A percentile compares a stretch with the other conserved stretches of the same genome.
Evolutionary conservation across 1,140 invertebrate species (phyloP).

Genomic region (Drosophila pachea): DNA sequence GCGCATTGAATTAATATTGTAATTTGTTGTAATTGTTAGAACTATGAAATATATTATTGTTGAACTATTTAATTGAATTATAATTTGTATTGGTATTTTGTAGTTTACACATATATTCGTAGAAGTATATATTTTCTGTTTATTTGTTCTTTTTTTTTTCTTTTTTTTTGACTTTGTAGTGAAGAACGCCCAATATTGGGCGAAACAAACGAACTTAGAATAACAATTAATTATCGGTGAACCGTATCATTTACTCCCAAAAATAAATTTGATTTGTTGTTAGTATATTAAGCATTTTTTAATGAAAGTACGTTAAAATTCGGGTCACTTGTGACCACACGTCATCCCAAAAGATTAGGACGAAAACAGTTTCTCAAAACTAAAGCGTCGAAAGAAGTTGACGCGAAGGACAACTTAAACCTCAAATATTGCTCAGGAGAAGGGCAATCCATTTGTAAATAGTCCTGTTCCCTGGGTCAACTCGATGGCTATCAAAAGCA

Average conservation of each 20-base stretch:
- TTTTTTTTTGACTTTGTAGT: slow-evolving; percentile 21
- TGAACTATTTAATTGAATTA: slow-evolving; percentile 72
- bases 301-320: slow-evolving; percentile 45
- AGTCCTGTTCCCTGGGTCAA: slow-evolving; percentile 47
- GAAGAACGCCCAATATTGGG: slow-evolving; percentile 43
- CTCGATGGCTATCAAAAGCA: slow-evolving; percentile 60
- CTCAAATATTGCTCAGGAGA: slow-evolving; percentile 16
- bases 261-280: slow-evolving; percentile 43
- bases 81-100: slow-evolving; percentile 52
- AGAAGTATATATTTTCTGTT: slow-evolving; percentile 39
- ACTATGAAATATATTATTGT: slow-evolving; percentile 71
- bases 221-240: slow-evolving; percentile 30
- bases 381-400: slow-evolving; percentile 16
- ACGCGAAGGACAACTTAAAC: slow-evolving; percentile 19
- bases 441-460: slow-evolving; percentile 24
- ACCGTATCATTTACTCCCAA: slow-evolving; percentile 10
- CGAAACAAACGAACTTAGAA: slow-evolving; percentile 40
- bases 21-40: slow-evolving; percentile 72
- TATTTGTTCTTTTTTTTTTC: slow-evolving; percentile 38
- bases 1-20: slow-evolving; percentile 72
- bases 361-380: slow-evolving; percentile 23
- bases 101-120: slow-evolving; percentile 43
- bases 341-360: slow-evolving; percentile 1
- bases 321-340: slow-evolving; percentile 15
- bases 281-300: slow-evolving; percentile 64